Percentiles rank a stretch among this genome's conserved stretches.
These are phyloP conservation scores for Magallana nippona DNA, from an alignment of 2,888 invertebrate species.

Conservation along the genomic window DNA sequence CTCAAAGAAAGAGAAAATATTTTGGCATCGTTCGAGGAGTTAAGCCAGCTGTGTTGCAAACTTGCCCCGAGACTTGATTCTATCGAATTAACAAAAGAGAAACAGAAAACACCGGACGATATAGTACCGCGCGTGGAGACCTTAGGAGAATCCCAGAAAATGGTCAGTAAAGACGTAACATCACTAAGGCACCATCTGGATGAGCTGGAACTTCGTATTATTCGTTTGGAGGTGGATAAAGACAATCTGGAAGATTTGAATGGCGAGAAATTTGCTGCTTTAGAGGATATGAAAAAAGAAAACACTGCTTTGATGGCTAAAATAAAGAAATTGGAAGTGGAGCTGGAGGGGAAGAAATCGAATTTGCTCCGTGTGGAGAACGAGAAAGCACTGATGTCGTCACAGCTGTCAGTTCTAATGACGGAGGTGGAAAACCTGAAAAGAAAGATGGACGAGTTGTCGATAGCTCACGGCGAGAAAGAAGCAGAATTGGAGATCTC, in stretches of 20 bases:
- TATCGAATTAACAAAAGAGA: constrained; percentile 31
- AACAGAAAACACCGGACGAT: background rate
- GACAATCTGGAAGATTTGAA: constrained; percentile 41
- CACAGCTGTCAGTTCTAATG: constrained; percentile 7
- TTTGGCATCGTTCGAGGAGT: constrained; percentile 31
- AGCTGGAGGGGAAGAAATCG: background rate
- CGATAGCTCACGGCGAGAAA: constrained; percentile 9
- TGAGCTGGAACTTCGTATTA: constrained; percentile 49
- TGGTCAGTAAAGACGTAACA: constrained; percentile 12
- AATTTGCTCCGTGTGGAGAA: background rate
- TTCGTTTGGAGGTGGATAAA: constrained; percentile 47
- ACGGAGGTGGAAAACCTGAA: constrained; percentile 29
- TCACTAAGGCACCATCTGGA: constrained; percentile 18
- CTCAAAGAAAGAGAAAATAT: constrained; percentile 43
- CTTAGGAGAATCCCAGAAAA: background rate
- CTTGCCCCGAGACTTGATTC: constrained; percentile 41
- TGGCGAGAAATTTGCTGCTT: constrained; percentile 3
- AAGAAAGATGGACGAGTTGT: constrained; percentile 24
- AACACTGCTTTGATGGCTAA: constrained; percentile 16
- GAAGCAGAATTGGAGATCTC: constrained; percentile 34
- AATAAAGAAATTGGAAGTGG: constrained; percentile 29
- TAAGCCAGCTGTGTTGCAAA: constrained; percentile 39
- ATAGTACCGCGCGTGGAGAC: background rate
- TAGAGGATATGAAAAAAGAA: constrained; percentile 37
- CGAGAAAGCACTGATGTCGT: constrained; percentile 13